Evolutionary conservation across 2,888 invertebrate genomes (phyloP), one percentile per base, ranked within the genome.

Genomic region (Xanthia icteritia): DNA sequence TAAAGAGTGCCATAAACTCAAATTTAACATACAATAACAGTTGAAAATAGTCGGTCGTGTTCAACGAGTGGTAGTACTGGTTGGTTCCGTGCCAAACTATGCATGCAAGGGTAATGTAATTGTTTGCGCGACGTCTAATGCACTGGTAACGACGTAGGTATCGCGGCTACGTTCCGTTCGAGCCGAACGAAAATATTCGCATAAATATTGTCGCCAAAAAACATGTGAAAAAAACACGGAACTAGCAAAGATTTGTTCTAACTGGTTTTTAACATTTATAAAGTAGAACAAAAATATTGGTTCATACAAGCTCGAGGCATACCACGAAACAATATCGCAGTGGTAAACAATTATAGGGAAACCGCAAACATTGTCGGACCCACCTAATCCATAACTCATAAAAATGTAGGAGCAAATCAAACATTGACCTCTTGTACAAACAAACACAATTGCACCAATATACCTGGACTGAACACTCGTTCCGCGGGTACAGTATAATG

Each of bases 321-420:
- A 63, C 58, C n/a, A 39, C 36, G 56, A 58, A 79, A 65, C 69
- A 65, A 78, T 72, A 72, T 77, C 54, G 45, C 45, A 27, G 48
- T 54, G 82, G 91, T 89, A 93, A 94, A 93, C 93, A 94, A 91
- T 91, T 88, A 92, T 86, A 92, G 82, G 89, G 90, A 92, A 51
- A 92, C 90, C 89, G 90, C 93, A 94, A 95, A 95, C 92, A 95
- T 86, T 88, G 87, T 90, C 88, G 91, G 92, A 89, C 94, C 92
- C 92, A 91, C 95, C 95, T 94, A 93, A 92, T 92, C 94, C 95
- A 94, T 96, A 96, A 95, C 93, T 96, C 96, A 95, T 95, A 94
- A 94, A 95, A 96, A 95, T 93, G 93, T 94, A 94, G 93, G 93
- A 94, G 91, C 92, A 92, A 91, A 89, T 92, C 93, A 93, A 94